Evolutionary conservation across 2,113 vertebrate genomes (phyloP).

Genomic region (Orycteropus afer): DNA sequence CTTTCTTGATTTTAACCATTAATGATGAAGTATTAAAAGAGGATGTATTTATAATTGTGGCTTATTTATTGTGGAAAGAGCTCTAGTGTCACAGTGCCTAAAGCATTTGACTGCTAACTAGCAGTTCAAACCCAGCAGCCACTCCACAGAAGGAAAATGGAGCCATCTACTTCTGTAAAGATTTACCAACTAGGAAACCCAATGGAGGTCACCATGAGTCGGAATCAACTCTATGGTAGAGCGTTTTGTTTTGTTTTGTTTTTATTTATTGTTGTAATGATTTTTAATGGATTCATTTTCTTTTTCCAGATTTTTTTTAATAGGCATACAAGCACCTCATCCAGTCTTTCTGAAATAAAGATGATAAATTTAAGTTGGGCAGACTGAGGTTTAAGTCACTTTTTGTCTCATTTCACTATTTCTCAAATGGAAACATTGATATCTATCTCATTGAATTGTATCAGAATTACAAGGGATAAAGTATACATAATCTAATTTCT

Average conservation of each 20-base stretch:
- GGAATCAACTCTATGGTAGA: too few relatives aligned
- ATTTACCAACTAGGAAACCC: too few relatives aligned
- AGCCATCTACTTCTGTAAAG: too few relatives aligned
- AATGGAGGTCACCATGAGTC: too few relatives aligned
- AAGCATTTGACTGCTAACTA: too few relatives aligned
- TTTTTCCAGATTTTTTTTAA: not conserved
- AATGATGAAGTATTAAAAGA: not conserved
- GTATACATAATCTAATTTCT: not conserved
- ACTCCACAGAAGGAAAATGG: too few relatives aligned
- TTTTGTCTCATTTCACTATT: not conserved
- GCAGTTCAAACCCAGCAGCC: too few relatives aligned
- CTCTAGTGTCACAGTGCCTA: too few relatives aligned
- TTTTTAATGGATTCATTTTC: not conserved
- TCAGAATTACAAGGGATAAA: not conserved
- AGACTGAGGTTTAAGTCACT: not conserved
- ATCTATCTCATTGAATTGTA: not conserved
- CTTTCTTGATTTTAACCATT: not conserved
- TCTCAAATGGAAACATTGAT: not conserved
- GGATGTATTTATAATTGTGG: not conserved
- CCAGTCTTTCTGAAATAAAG: not conserved
- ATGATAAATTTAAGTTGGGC: not conserved
- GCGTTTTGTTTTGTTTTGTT: too few relatives aligned
- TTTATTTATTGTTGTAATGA: not conserved
- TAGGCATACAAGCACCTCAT: not conserved
- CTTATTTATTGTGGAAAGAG: not conserved